Evolutionary conservation across 2,888 invertebrate species (phyloP), one percentile per base, ranked within the genome.

Genomic region (Gastracanthus pulcherrimus): DNA sequence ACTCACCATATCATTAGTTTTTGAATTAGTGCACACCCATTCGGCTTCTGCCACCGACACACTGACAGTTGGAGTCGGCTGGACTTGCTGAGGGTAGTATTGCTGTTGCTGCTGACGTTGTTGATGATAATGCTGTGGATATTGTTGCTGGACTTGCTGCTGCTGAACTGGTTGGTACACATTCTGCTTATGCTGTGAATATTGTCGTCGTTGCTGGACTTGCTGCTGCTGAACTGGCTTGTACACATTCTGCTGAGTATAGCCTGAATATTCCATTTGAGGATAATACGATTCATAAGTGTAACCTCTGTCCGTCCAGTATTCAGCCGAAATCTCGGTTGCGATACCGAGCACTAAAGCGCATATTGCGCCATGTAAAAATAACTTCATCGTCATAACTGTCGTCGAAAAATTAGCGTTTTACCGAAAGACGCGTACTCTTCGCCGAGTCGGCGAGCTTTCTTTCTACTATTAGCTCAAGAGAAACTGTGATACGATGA

Each of bases 21-120:
- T 81, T 6, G 72, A 72, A 76, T 84, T 85, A 0, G 67, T 83
- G 72, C 88, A 88, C 31, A 88, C 55, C 88, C 86, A 88, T 34
- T 84, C 83, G 4, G 82, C 77, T 9, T 82, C 48, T 9, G 64
- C 29, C 3, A 36, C 29, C 5, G 36, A 26, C 34, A 64, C 31
- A 19, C 23, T 23, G 5, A 48, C 19, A n/a, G 13, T 45, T n/a
- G n/a, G 26, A 31, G 26, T 48, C 19, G 48, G 48, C 31, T 58
- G 48, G 4, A 9, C 36, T 55, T 71, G 55, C 1, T 23, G 71
- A 16, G 11, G 6, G 5, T 51, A 9, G n/a, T 51, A 19, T 6
- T 36, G 38, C n/a, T 11, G 16, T 1, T 71, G 13, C 11, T 51
- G 6, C 13, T 55, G 26, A 31, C 34, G 2, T 11, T 55, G 58